These are phyloP conservation scores for Archilochus colubris DNA, from an alignment of 2,113 vertebrate genomes.

Conservation along the genomic window DNA sequence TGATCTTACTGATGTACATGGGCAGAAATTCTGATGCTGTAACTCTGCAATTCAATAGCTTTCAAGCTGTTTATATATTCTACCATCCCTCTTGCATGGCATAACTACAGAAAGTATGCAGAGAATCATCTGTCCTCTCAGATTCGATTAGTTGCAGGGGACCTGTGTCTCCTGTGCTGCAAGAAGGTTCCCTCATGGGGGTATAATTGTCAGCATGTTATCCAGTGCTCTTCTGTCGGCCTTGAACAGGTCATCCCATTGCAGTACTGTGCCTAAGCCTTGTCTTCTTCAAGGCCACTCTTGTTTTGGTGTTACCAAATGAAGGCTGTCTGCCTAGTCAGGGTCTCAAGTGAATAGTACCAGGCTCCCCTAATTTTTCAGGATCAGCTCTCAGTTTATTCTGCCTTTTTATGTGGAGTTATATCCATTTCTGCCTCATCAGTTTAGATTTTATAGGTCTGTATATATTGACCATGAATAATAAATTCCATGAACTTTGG, in stretches of 20 bases:
- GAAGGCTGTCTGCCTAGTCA: neutral
- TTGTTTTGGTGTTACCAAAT: neutral
- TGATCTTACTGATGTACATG: neutral
- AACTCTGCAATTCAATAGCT: neutral
- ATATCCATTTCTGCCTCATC: neutral
- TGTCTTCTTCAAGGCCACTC: neutral
- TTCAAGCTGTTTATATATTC: neutral
- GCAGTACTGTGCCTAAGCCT: neutral
- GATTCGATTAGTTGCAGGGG: neutral
- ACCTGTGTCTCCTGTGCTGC: neutral
- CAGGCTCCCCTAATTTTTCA: neutral
- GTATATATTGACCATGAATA: neutral
- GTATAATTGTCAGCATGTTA: rapidly evolving
- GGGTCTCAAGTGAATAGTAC: rapidly evolving
- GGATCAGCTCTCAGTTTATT: neutral
- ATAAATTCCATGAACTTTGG: neutral
- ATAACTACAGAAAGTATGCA: neutral
- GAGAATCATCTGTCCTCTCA: neutral
- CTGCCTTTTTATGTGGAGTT: neutral
- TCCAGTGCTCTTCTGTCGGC: neutral
- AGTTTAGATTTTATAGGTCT: neutral
- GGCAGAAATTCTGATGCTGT: neutral
- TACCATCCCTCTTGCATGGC: neutral
- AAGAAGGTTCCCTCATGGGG: neutral
- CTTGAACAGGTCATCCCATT: neutral